These are phyloP conservation scores for Cherax destructor DNA, from an alignment of 1,140 invertebrate genomes.

Conservation along the genomic window DNA sequence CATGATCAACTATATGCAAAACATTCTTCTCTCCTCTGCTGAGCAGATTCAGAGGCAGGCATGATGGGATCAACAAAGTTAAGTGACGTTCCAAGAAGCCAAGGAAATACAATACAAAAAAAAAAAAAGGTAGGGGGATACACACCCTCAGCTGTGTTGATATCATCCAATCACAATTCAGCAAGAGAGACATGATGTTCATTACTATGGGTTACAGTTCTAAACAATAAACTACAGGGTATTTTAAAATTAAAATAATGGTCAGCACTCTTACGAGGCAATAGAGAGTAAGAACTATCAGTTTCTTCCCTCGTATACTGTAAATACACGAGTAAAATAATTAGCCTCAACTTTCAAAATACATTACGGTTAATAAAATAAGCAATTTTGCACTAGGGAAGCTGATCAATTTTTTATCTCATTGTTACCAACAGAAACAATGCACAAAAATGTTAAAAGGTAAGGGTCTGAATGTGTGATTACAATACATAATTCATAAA, in stretches of 20 bases:
- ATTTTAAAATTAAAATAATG: neutral
- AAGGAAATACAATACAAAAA: neutral
- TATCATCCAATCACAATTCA: constrained; percentile 1
- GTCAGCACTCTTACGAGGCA: too few relatives aligned
- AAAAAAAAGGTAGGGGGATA: neutral
- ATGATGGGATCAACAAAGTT: neutral
- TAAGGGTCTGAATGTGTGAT: too few relatives aligned
- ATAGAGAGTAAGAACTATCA: neutral
- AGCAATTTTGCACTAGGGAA: neutral
- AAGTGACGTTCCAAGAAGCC: neutral
- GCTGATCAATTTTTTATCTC: neutral
- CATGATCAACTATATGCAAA: neutral
- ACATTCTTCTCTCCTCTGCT: neutral
- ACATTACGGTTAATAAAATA: neutral
- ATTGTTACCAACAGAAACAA: too few relatives aligned
- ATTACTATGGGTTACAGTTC: neutral
- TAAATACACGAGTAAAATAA: neutral
- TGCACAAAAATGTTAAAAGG: too few relatives aligned
- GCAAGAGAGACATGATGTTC: neutral
- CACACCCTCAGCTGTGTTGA: neutral
- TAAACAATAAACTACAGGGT: neutral
- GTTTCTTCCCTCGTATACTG: neutral
- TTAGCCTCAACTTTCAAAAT: neutral
- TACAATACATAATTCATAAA: too few relatives aligned
- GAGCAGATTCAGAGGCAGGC: neutral